Evolutionary conservation across 2,888 invertebrate genomes (phyloP).

Genomic region (Aromia moschata): DNA sequence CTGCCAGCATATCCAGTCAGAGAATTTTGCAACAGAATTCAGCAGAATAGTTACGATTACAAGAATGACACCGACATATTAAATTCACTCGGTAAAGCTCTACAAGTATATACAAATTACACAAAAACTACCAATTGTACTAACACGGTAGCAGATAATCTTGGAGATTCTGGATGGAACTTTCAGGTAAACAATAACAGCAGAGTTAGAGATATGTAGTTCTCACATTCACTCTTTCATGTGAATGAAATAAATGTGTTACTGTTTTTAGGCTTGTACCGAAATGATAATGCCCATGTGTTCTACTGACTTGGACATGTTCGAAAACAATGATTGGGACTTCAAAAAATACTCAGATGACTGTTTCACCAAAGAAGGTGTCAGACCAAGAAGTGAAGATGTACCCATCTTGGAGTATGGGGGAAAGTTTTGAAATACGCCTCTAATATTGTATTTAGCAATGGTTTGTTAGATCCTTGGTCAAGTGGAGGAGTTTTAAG

Average conservation of each 20-base stretch:
- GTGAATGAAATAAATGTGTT: too few relatives aligned
- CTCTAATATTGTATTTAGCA: slow-evolving; percentile 82
- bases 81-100: slow-evolving; percentile 71
- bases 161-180: slow-evolving; percentile 81
- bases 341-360: slow-evolving; percentile 69
- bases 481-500: slow-evolving; percentile 82
- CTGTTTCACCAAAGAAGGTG: slow-evolving; percentile 73
- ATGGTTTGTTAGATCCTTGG: slow-evolving; percentile 90
- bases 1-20: slow-evolving; percentile 88
- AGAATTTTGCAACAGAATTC: slow-evolving; percentile 69
- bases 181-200: slow-evolving; percentile 84
- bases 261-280: slow-evolving; percentile 80
- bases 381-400: slow-evolving; percentile 69
- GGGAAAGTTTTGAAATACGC: slow-evolving; percentile 74
- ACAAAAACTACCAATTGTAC: slow-evolving; percentile 78
- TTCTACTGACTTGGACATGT: slow-evolving; percentile 78
- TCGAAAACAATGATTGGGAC: slow-evolving; percentile 80
- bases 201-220: too few relatives aligned
- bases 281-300: slow-evolving; percentile 99
- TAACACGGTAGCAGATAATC: slow-evolving; percentile 68
- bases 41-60: slow-evolving; percentile 56
- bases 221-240: too few relatives aligned
- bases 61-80: slow-evolving; percentile 63
- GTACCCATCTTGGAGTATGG: slow-evolving; percentile 83
- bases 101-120: slow-evolving; percentile 84